Evolutionary conservation across 2,113 vertebrate genomes (phyloP).

Genomic region (Podilymbus podiceps): DNA sequence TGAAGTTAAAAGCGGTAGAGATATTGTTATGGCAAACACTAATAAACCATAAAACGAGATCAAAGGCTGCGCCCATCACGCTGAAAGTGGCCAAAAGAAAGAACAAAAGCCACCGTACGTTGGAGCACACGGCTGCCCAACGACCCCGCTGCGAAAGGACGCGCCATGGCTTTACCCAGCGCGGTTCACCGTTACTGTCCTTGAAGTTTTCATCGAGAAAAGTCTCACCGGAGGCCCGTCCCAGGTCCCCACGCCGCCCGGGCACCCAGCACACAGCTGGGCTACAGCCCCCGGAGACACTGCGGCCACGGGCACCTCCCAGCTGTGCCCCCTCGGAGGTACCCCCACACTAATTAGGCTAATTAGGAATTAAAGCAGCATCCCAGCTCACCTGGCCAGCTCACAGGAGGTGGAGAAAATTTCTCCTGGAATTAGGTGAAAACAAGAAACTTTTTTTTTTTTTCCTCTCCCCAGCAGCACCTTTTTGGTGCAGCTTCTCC

Average conservation of each 20-base stretch:
- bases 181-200: too few relatives aligned
- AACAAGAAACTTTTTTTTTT: background rate
- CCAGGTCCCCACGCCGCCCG: background rate
- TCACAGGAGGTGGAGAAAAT: background rate
- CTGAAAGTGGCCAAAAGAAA: background rate
- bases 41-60: background rate
- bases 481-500: background rate
- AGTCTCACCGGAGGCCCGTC: background rate
- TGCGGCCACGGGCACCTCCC: background rate
- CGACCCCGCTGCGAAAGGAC: too few relatives aligned
- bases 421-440: background rate
- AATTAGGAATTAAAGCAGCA: too few relatives aligned
- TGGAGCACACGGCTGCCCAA: too few relatives aligned
- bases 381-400: accelerated
- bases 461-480: background rate
- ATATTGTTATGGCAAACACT: background rate
- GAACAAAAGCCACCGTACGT: background rate
- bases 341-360: background rate
- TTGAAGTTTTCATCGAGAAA: accelerated
- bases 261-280: too few relatives aligned
- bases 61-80: background rate
- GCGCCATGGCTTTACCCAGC: too few relatives aligned
- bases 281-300: too few relatives aligned
- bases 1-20: background rate
- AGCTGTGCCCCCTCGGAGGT: background rate